Base-by-base conservation (phyloP, 2,113 vertebrate species). In the Strix uralensis region DNA sequence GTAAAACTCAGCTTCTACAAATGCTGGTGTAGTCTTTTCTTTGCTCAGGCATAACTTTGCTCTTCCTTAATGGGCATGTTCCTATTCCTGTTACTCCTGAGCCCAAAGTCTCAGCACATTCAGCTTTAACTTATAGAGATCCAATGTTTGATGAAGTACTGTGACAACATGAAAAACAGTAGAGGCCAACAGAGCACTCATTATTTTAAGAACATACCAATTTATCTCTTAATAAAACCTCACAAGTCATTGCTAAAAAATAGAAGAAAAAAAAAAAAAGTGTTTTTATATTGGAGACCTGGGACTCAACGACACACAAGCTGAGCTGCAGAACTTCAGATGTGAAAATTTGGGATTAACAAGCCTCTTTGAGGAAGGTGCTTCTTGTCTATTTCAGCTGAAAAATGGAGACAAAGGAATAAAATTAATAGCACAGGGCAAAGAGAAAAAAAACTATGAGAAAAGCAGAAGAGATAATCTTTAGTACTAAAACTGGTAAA, bases 1-100 rank as follows among this genome's bases (percentile, higher is more conserved):
- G 82, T 51, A 85, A 91, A 92, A 97, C 70, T 72, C 71, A 73
- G 32, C 40, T 91, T 66, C 27, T 91, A 30, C 58, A 95, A 91
- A 78, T 90, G 59, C 59, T 77, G 17, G 17, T 69, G 55, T 46
- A 29, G 27, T 46, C 79, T 88, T 87, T 92, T 66, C 44, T 91
- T 89, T 72, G 26, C 73, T 71, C 6, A 4, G 58, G 49, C 44
- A 73, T 69, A 65, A 17, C 5, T 65, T 27, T 74, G 9, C 63
- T 94, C 38, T 94, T 86, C 44, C 19, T 92, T 81, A 92, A 70
- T 17, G 19, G 49, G 8, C 9, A 46, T 47, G 27, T 44, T 67
- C 27, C 65, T 75, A 49, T 89, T 77, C 30, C 54, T 88, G 21
- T n/a, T 79, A 55, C 5, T 86, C 18, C 46, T 74, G 23, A 81